Evolutionary conservation across 2,113 vertebrate species (phyloP).

Genomic region (Hemicordylus capensis): DNA sequence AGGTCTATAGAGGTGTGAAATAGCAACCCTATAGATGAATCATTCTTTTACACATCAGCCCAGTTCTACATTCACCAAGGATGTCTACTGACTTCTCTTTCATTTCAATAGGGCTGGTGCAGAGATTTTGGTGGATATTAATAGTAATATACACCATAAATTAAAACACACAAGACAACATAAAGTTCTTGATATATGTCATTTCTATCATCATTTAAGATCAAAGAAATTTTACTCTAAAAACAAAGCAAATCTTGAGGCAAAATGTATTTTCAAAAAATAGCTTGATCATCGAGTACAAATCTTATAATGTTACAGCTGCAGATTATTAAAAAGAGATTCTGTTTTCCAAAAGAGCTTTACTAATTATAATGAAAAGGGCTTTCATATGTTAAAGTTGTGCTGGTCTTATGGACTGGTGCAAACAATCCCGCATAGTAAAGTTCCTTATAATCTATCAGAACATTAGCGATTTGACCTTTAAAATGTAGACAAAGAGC

Average conservation of each 20-base stretch:
- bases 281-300: slow-evolving; percentile 52
- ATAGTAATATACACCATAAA: neutral
- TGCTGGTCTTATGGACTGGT: slow-evolving; percentile 41
- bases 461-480: slow-evolving; percentile 58
- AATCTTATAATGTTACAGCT: slow-evolving; percentile 58
- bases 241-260: neutral
- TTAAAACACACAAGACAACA: neutral
- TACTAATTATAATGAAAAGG: slow-evolving; percentile 55
- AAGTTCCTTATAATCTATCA: slow-evolving; percentile 58
- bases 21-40: neutral
- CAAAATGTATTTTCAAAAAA: slow-evolving; percentile 29
- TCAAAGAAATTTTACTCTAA: slow-evolving; percentile 7
- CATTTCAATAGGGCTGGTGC: neutral
- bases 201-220: slow-evolving; percentile 15
- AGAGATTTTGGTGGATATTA: neutral
- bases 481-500: slow-evolving; percentile 64
- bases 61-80: neutral
- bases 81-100: neutral
- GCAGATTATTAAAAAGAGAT: slow-evolving; percentile 51
- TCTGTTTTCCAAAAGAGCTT: slow-evolving; percentile 59
- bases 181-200: neutral
- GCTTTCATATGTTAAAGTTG: slow-evolving; percentile 62
- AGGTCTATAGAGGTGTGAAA: neutral
- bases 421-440: slow-evolving; percentile 56
- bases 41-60: neutral